These are phyloP conservation scores for Ciconia maguari DNA, from an alignment of 2,113 vertebrate species.

Conservation along the genomic window DNA sequence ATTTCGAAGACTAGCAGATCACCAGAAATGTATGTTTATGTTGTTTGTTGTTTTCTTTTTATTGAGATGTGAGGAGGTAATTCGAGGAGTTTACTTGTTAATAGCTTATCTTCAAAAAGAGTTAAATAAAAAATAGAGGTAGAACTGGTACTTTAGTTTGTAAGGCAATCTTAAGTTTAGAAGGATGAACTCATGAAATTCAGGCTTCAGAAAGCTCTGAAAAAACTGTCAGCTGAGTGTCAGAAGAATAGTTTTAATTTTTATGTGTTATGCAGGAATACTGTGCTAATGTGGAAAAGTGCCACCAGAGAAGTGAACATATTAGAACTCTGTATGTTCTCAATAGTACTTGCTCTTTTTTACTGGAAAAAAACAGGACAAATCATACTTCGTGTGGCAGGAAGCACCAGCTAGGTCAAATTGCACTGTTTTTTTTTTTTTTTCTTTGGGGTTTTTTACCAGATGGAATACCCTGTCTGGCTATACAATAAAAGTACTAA, in stretches of 20 bases:
- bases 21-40: not conserved
- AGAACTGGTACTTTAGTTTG: not conserved
- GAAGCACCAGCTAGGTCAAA: not conserved
- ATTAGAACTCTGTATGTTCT: not conserved
- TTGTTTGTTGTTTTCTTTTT: not conserved
- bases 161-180: not conserved
- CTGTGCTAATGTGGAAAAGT: not conserved
- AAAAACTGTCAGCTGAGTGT: not conserved
- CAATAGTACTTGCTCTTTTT: accelerated
- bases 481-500: not conserved
- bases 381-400: not conserved
- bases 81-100: not conserved
- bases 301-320: not conserved
- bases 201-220: not conserved
- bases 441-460: not conserved
- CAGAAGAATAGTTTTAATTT: not conserved
- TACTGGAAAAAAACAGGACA: not conserved
- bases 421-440: not conserved
- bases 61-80: accelerated
- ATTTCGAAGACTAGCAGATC: not conserved
- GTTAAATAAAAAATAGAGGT: not conserved
- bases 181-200: not conserved
- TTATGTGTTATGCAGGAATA: not conserved
- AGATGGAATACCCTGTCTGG: not conserved
- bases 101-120: not conserved